These are phyloP conservation scores for Sigmodon hispidus DNA, from an alignment of 2,113 vertebrate genomes.

Conservation along the genomic window DNA sequence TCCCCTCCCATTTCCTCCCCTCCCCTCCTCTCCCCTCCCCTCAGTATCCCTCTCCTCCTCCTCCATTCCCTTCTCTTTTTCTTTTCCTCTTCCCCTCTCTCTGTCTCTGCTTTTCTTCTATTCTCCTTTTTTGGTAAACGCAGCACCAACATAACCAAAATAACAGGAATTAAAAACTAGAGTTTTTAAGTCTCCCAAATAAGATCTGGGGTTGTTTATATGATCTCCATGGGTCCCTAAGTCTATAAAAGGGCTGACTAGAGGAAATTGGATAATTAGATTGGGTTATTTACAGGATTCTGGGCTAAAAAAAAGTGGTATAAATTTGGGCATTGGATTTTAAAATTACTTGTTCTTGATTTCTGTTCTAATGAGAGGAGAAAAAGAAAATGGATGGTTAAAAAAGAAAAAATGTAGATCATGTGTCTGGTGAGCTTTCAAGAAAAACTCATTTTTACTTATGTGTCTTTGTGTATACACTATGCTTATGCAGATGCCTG, in stretches of 20 bases:
- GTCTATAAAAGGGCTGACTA: neutral
- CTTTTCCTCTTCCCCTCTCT: neutral
- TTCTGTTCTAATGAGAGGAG: neutral
- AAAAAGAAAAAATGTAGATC: neutral
- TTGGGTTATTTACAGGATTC: neutral
- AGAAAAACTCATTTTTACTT: neutral
- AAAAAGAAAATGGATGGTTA: no score
- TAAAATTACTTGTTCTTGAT: neutral
- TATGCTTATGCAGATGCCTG: no score
- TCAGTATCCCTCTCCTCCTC: neutral
- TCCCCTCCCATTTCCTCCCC: no score
- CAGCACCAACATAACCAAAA: neutral
- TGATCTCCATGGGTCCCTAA: neutral
- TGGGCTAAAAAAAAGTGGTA: neutral
- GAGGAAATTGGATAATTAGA: neutral
- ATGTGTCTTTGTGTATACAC: neutral
- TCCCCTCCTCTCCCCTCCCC: neutral
- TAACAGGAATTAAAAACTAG: neutral
- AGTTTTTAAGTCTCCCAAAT: neutral
- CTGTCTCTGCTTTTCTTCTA: no score
- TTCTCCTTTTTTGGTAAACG: neutral
- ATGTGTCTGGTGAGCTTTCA: neutral
- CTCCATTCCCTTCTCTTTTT: neutral
- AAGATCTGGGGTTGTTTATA: neutral
- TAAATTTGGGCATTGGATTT: neutral